phyloP scores from a whole-genome alignment of 2,113 vertebrate genomes.

The Austrofundulus limnaeus region DNA sequence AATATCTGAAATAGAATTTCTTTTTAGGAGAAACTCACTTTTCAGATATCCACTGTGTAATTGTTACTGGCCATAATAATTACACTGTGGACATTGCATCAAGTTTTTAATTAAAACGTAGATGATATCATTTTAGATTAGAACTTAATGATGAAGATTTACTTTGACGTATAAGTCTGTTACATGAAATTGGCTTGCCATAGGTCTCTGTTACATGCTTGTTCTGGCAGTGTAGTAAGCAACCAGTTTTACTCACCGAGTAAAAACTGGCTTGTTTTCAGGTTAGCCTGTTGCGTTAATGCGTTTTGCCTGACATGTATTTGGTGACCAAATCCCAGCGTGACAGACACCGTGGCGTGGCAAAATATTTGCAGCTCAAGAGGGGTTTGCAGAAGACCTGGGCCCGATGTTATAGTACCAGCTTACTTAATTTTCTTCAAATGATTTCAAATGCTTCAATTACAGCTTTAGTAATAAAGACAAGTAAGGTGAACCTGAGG shows the following conservation, averaged over 20 bases:
- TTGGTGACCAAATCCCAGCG: conserved; percentile 78
- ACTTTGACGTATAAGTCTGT: neutral
- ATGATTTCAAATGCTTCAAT: conserved; percentile 33
- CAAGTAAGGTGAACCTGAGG: conserved; percentile 1
- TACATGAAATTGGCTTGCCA: neutral
- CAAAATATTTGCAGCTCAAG: conserved; percentile 60
- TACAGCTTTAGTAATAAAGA: conserved; percentile 44
- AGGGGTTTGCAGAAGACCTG: conserved; percentile 73
- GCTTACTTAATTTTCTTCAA: conserved; percentile 15
- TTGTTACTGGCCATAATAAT: neutral
- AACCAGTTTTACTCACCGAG: conserved; percentile 17
- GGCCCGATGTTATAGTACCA: conserved; percentile 47
- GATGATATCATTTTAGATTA: too few species aligned
- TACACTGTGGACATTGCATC: too few species aligned
- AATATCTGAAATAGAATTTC: neutral
- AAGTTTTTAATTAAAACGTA: too few species aligned
- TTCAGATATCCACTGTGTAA: neutral
- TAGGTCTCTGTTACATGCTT: conserved; percentile 51
- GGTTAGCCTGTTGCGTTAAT: conserved; percentile 26
- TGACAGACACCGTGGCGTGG: conserved; percentile 74
- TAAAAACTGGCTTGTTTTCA: conserved; percentile 18
- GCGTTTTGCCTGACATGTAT: conserved; percentile 45
- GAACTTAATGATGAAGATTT: neutral
- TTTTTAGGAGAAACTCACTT: neutral
- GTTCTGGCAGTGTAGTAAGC: conserved; percentile 43